Conservation (phyloP, 2,113 vertebrate species). For the Serilophus lunatus region DNA sequence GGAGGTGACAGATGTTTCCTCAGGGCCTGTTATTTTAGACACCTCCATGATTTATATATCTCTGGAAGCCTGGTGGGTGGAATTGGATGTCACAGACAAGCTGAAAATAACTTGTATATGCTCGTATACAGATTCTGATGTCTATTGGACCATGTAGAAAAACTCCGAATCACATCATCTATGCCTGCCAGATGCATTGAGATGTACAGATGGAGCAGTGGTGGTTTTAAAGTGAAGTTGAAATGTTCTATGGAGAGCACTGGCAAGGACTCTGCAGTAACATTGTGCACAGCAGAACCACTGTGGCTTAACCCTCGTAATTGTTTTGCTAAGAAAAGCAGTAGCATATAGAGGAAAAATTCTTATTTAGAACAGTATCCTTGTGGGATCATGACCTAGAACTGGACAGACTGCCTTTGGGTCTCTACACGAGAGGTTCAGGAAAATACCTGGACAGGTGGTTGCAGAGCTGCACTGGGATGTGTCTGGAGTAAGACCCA, state of each 20-base stretch:
- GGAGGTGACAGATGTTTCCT: conserved; percentile 62
- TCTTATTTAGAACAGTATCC: background rate
- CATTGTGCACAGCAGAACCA: background rate
- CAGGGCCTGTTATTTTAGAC: conserved; percentile 57
- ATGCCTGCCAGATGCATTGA: background rate
- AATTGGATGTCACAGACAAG: conserved; percentile 36
- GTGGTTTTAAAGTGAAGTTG: background rate
- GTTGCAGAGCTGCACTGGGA: background rate
- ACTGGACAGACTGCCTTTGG: background rate
- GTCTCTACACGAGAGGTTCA: fast-evolving
- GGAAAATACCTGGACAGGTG: background rate
- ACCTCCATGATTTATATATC: conserved; percentile 49
- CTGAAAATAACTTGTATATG: conserved; percentile 47
- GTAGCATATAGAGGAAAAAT: background rate
- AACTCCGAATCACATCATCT: background rate
- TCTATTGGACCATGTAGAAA: background rate
- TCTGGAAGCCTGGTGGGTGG: conserved; percentile 41
- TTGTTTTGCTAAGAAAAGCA: background rate
- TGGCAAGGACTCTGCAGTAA: background rate
- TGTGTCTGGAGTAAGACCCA: background rate
- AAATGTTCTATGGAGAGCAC: background rate
- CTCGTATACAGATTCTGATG: background rate
- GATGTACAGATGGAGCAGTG: background rate
- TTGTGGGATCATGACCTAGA: background rate
- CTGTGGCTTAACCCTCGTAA: fast-evolving